Base-by-base conservation (phyloP, 2,888 invertebrate species). In the Drosophila nr. perissopoda region DNA sequence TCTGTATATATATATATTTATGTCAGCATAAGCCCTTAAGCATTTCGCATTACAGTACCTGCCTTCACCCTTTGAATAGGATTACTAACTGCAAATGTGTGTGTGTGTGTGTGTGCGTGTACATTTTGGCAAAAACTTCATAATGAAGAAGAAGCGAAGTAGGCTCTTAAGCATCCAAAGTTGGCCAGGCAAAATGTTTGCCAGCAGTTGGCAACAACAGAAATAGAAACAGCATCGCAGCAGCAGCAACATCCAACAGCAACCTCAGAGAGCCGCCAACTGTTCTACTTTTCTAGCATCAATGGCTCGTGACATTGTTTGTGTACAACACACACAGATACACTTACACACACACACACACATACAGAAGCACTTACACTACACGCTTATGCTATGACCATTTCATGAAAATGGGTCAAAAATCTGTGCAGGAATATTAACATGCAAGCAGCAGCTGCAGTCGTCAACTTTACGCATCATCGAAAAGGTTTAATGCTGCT, bases 261-360 rank as follows among this genome's bases (percentile, higher is more conserved):
- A 73, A 78, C 71, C 80, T 72, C 76, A 54, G 67, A 78, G 67
- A 78, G 74, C 66, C 60, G 65, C 72, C 75, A 75, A 80, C 73
- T 87, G 87, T 80, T 87, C 87, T 79, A 87, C 87, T 90, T 87
- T 90, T 83, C 42, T 66, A 77, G 69, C 87, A 87, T 90, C 84
- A 88, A 86, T 83, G 85, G 82, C 90, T 90, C 89, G 91, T 91
- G 89, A 91, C 89, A 90, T 89, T 90, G 89, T 90, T 90, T 88
- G 77, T 83, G 73, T 79, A 63, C 61, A 56, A 51, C 29, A 16
- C 40, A 40, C 57, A 63, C 27, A 59, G 10, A 62, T 34, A n/a
- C 13, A 53, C 38, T 29, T 21, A 69, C 33, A 69, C 31, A 42
- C 38, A 33, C 16, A 61, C 58, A 36, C 53, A 66, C 34, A n/a